Percentiles rank a stretch among this genome's conserved stretches.
Conservation (phyloP, 2,113 vertebrate species). For the Hypomesus transpacificus region DNA sequence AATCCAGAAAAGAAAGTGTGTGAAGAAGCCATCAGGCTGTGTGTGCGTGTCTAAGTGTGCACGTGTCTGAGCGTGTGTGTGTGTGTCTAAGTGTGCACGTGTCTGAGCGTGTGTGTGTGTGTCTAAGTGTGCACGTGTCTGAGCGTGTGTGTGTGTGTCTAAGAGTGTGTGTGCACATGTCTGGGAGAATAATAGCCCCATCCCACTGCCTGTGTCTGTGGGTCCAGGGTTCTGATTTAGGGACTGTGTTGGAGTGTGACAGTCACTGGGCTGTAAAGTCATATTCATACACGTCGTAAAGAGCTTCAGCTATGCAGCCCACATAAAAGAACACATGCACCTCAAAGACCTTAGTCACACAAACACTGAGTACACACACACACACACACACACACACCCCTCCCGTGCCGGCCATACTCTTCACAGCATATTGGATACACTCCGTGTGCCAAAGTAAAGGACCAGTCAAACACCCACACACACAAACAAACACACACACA, state of each 20-base stretch:
- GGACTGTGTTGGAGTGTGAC: constrained; percentile 68
- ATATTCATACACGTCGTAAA: constrained; percentile 68
- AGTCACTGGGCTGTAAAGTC: constrained; percentile 72
- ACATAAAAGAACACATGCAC: constrained; percentile 63
- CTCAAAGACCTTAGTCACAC: constrained; percentile 48
- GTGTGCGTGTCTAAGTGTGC: too few species aligned
- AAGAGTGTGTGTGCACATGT: constrained; percentile 17
- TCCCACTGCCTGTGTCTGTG: constrained; percentile 60
- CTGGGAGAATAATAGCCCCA: constrained; percentile 58
- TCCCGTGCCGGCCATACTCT: neutral
- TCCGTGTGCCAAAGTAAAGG: neutral
- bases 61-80: constrained; percentile 6
- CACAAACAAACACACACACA: constrained; percentile 16
- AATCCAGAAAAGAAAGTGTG: constrained; percentile 37
- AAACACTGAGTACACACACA: neutral
- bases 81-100: constrained; percentile 17
- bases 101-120: constrained; percentile 16
- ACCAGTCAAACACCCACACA: neutral
- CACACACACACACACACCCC: neutral
- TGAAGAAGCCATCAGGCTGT: constrained; percentile 27
- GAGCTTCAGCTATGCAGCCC: constrained; percentile 50
- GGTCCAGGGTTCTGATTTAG: constrained; percentile 67
- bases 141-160: constrained; percentile 13
- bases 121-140: constrained; percentile 13
- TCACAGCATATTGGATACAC: neutral